Evolutionary conservation across 2,113 vertebrate genomes (phyloP), one percentile per base, ranked within the genome.

Genomic region (Myiagra hebetior): DNA sequence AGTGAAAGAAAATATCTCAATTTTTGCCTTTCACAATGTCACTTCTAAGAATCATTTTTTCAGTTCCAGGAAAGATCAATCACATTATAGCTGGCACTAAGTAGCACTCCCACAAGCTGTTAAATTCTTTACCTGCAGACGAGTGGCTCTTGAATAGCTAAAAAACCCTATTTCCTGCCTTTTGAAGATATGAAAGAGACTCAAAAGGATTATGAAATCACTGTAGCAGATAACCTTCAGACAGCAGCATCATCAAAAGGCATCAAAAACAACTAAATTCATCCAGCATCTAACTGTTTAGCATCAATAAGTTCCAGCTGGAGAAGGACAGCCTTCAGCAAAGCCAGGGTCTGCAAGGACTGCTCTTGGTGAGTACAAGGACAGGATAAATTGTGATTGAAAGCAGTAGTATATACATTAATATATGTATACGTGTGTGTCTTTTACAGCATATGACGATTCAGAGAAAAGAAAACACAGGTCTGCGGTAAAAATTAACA

Each of bases 51-150:
- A 93, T n/a, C 31, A 26, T 74, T 90, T 94, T 93, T 91, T 60
- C 74, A 49, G 87, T 49, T 87, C 89, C 91, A 94, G 83, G 94
- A 75, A 94, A 95, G 86, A 91, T 92, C 88, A 82, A 91, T 91
- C 83, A 33, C 76, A 21, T 87, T 82, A 81, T 37, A 86, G 77
- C 90, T 95, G 91, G 92, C 91, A 80, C 55, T 84, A 82, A 74
- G 85, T 26, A 95, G 81, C 50, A 35, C 78, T 92, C 95, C 62
- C 86, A 77, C 86, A 87, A 95, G 88, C 80, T 91, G 69, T 85
- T 94, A 87, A 95, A 89, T 92, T 89, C 87, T 97, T 88, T 96
- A 97, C 94, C 95, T 96, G 96, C 87, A 94, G 74, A 90, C 0
- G 1, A 94, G 92, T 65, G 85, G 92, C 74, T 92, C 80, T 91